Evolutionary conservation across 2,113 vertebrate genomes (phyloP).

Genomic region (Trematocara stigmaticum): DNA sequence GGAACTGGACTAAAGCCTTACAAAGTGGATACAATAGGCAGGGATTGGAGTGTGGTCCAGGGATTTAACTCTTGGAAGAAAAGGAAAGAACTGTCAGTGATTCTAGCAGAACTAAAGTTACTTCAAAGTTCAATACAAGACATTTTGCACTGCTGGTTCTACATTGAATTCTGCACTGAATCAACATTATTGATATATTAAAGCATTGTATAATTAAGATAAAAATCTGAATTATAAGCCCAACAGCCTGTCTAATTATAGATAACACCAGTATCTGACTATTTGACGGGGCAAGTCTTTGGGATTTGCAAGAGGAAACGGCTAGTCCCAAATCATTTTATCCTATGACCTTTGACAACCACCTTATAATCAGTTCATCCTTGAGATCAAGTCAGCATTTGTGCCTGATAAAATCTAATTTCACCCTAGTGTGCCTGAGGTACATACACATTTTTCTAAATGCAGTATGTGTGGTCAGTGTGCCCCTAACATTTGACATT

Average conservation of each 20-base stretch:
- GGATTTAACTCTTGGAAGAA: conserved; percentile 15
- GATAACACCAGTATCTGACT: not conserved
- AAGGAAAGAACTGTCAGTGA: not conserved
- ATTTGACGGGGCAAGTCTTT: not conserved
- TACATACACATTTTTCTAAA: not conserved
- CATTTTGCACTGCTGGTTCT: not conserved
- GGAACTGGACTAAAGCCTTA: conserved; percentile 4
- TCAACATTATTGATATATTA: not conserved
- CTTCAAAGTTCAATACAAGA: not conserved
- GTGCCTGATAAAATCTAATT: not conserved
- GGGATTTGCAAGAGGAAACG: not conserved
- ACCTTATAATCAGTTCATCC: not conserved
- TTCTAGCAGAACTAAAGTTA: not conserved
- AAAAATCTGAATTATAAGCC: not conserved
- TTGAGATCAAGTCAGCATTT: not conserved
- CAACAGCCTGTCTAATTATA: not conserved
- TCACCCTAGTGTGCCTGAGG: not conserved
- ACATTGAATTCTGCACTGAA: not conserved
- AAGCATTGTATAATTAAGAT: not conserved
- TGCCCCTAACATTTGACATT: not conserved
- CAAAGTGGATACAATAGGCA: not conserved
- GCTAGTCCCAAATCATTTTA: not conserved
- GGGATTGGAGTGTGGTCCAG: not conserved
- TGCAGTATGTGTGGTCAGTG: not conserved
- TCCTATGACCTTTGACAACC: not conserved